Evolutionary conservation across 2,113 vertebrate species (phyloP).

Genomic region (Gavialis gangeticus): DNA sequence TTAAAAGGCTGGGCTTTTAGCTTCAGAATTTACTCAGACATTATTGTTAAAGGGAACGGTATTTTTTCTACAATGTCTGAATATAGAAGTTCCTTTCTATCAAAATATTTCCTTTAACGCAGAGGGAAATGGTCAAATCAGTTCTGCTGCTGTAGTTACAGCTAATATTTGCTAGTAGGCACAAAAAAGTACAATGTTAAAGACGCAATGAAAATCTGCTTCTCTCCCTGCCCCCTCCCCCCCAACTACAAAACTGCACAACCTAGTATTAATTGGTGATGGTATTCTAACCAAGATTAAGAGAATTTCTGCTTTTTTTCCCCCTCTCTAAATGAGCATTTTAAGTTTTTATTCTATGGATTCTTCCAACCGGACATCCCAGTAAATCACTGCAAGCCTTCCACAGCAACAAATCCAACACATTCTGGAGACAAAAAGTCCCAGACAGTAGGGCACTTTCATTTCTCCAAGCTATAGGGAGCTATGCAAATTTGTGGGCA

Average conservation of each 20-base stretch:
- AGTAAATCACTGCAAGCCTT: constrained; percentile 65
- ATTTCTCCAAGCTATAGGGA: constrained; percentile 48
- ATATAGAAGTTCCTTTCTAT: not conserved
- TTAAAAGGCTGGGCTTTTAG: not conserved
- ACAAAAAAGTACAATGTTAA: not conserved
- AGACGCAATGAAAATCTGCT: not conserved
- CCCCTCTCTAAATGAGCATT: constrained; percentile 10
- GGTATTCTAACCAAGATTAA: not conserved
- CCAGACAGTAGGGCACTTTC: constrained; percentile 59
- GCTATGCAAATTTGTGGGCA: constrained; percentile 56
- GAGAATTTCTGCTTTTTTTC: constrained; percentile 23
- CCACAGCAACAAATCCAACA: constrained; percentile 39
- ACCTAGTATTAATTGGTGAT: not conserved
- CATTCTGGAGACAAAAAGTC: constrained; percentile 42
- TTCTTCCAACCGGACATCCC: constrained; percentile 29
- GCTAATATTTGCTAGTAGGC: not conserved
- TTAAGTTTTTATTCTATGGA: constrained; percentile 41
- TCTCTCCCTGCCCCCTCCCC: too few relatives aligned
- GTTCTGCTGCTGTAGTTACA: constrained; percentile 20
- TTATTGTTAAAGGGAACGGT: not conserved
- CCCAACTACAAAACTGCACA: not conserved
- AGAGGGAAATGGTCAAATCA: constrained; percentile 7
- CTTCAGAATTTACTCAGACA: not conserved
- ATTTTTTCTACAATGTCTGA: not conserved
- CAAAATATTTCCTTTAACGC: constrained; percentile 35